Evolutionary conservation across 1,140 invertebrate genomes (phyloP).

Genomic region (Drosophila ercepeae): DNA sequence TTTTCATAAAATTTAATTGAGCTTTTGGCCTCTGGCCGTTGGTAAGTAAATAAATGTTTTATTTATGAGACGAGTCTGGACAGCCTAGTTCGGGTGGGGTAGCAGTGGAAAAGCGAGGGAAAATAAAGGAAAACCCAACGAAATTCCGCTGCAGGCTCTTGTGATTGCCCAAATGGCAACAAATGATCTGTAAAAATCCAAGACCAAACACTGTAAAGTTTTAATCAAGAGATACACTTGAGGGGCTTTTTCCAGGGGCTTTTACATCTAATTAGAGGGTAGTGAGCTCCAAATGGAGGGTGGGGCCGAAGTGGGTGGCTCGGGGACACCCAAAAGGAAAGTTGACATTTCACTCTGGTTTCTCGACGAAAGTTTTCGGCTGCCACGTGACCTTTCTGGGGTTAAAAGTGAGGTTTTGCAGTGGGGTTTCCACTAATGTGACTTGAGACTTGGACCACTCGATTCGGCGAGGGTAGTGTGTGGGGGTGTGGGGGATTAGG

Average conservation of each 20-base stretch:
- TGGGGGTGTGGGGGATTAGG: background rate
- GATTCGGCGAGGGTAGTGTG: background rate
- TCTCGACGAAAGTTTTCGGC: constrained; percentile 27
- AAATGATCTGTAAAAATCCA: constrained; percentile 72
- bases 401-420: constrained; percentile 17
- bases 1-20: constrained; percentile 75
- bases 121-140: background rate
- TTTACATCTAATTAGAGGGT: constrained; percentile 67
- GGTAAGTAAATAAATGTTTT: constrained; percentile 76
- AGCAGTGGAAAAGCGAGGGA: background rate
- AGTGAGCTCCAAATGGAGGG: constrained; percentile 1
- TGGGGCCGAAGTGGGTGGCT: background rate
- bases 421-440: constrained; percentile 61
- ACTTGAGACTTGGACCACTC: constrained; percentile 41
- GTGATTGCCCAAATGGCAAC: constrained; percentile 56
- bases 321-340: constrained; percentile 4
- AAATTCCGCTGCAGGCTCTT: constrained; percentile 6
- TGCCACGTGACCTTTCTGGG: constrained; percentile 41
- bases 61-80: constrained; percentile 57
- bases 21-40: constrained; percentile 64
- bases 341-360: constrained; percentile 58
- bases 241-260: constrained; percentile 46
- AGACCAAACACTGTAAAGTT: constrained; percentile 60
- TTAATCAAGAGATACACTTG: constrained; percentile 62
- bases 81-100: background rate